phyloP scores from a whole-genome alignment of 37 sponge, comb jelly and placozoan genomes.

The Haliclona indistincta region DNA sequence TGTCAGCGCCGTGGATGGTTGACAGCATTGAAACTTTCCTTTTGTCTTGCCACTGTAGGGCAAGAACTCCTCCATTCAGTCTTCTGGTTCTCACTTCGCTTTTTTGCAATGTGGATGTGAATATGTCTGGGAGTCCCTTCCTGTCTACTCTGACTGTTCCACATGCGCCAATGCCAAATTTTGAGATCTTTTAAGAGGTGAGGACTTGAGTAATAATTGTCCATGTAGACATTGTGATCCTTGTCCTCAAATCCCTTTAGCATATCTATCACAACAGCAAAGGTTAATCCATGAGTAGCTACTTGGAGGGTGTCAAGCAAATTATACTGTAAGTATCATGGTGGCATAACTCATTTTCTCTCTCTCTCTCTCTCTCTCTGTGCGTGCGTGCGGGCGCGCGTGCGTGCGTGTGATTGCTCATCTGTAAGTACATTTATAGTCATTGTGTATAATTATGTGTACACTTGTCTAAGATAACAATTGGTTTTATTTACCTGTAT shows the following conservation, averaged over 20 bases:
- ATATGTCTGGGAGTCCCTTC: conserved; percentile 15
- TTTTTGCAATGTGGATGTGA: background rate
- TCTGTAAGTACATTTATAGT: too few species aligned
- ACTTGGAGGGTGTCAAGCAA: too few species aligned
- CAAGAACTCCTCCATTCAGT: conserved; percentile 1
- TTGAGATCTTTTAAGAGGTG: background rate
- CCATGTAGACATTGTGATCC: conserved; percentile 16
- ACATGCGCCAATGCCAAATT: background rate
- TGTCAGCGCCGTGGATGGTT: background rate
- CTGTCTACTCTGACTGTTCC: conserved; percentile 22
- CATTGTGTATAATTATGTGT: background rate
- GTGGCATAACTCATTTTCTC: too few species aligned
- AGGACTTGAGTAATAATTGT: conserved; percentile 35
- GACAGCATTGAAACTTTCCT: conserved; percentile 32
- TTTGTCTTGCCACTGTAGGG: conserved; percentile 17
- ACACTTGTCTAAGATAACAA: background rate
- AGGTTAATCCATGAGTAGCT: background rate
- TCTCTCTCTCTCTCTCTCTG: too few species aligned
- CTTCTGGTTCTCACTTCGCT: background rate
- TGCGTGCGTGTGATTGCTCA: too few species aligned
- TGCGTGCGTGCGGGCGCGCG: too few species aligned
- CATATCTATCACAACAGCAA: conserved; percentile 5
- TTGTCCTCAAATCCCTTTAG: conserved; percentile 1
- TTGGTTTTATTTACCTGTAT: conserved; percentile 11
- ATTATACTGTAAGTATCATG: too few species aligned